Evolutionary conservation across 2,888 invertebrate species (phyloP), one percentile per base, ranked within the genome.

Genomic region (Epinotia nisella): DNA sequence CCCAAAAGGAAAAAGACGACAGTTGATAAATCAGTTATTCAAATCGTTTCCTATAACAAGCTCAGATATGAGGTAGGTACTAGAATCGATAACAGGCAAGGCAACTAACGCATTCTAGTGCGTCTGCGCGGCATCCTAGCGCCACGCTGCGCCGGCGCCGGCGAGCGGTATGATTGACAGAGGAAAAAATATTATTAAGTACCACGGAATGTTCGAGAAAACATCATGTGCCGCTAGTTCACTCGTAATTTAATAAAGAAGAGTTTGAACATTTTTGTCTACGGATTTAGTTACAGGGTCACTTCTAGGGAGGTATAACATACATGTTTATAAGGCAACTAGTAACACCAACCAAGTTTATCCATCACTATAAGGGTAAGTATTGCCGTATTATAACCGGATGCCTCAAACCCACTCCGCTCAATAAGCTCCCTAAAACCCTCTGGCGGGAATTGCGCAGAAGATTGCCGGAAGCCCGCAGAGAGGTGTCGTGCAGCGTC

Each of bases 61-160:
- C 55, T 66, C 39, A 53, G 19, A 65, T 56, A 56, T 24, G 66
- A 66, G 41, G n/a, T 56, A 66, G 41, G n/a, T 56, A 41, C 41
- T 66, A 19, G 66, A 66, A 66, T 56, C 56, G 21, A 56, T 66
- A 66, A 65, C 65, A 19, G 56, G 55, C 41, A 66, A n/a, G n/a
- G n/a, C n/a, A n/a, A n/a, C n/a, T n/a, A n/a, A 65, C 45, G 61
- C 72, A 72, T 72, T 72, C 72, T 72, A 58, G 72, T 62, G 67
- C 72, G 72, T 72, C 72, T 72, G 61, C 62, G 67, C 39, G 59
- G 71, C 60, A 65, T 71, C 66, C 71, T 66, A 67, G 67, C 71
- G 60, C 60, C 61, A 61, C 64, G 58, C 70, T 58, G 71, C 65
- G 71, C 51, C 72, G 67, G 67, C 72, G 67, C 67, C 61, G 67